Evolutionary conservation across 2,888 invertebrate species (phyloP), one percentile per base, ranked within the genome.

Genomic region (Eubasilissa splendida): DNA sequence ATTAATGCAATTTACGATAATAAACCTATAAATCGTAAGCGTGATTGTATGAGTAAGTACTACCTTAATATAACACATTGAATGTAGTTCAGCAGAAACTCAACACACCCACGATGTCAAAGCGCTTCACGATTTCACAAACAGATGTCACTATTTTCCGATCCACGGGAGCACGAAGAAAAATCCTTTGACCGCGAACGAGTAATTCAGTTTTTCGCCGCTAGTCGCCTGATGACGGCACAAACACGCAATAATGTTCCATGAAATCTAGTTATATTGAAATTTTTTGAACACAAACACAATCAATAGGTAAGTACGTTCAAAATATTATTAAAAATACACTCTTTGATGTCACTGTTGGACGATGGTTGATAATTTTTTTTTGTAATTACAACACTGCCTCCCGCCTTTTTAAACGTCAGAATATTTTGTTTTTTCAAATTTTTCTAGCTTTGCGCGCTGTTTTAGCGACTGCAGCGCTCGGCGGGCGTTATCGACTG

Each of bases 381-480:
- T 4, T 42, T 42, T 42, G 42, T 42, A 42, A 42, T 42, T 42
- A 7, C 2, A 42, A 58, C 4, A 58, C 9, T n/a, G 12, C n/a
- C 58, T 58, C 58, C 71, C 71, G 71, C 71, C 56, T 54, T 73
- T 54, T 73, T 12, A 54, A 58, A 33, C n/a, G 56, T 56, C 58
- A 73, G 42, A 73, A 3, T 31, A 11, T 73, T 58, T 73, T 11
- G 70, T 53, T 54, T 56, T 58, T 58, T 73, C n/a, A 11, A 79
- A 70, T 54, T 56, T 58, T 58, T 73, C n/a, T 11, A 79, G 74
- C 54, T 73, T 79, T 14, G 68, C 60, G 60, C 63, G 54, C 71
- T 56, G 42, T 79, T 73, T 58, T 59, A 52, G 73, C 76, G 80
- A 80, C 80, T 76, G 65, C 80, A 77, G 80, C 77, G 76, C 80